phyloP scores from a whole-genome alignment of 2,888 invertebrate genomes.

The Synergus itoensis region DNA sequence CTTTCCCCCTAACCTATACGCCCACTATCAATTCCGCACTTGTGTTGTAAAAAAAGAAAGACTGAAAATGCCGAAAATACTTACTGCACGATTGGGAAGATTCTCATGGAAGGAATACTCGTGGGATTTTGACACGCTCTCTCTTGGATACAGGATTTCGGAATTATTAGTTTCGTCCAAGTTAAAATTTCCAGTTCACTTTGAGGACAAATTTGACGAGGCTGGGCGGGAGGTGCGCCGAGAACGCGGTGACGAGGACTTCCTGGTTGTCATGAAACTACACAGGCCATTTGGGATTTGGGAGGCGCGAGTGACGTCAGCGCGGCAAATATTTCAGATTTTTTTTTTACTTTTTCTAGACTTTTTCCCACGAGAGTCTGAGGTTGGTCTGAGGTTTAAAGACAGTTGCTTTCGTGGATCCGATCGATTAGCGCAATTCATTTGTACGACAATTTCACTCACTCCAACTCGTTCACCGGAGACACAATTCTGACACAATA shows the following conservation, averaged over 20 bases:
- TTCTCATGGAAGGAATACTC: conserved; percentile 1
- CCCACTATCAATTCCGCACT: background rate
- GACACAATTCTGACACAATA: background rate
- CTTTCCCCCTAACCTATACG: conserved; percentile 3
- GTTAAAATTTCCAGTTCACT: background rate
- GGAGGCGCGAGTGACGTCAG: background rate
- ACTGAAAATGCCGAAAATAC: background rate
- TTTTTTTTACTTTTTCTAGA: background rate
- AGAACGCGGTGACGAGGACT: background rate
- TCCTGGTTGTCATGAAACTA: conserved; percentile 15
- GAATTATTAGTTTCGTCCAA: background rate
- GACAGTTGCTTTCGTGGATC: background rate
- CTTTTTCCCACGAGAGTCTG: background rate
- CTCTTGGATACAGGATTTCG: background rate
- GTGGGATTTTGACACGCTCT: background rate
- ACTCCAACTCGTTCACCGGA: background rate
- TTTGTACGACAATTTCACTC: background rate
- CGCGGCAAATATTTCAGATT: background rate
- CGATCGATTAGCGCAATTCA: conserved; percentile 33
- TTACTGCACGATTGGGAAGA: conserved; percentile 5
- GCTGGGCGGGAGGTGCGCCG: background rate
- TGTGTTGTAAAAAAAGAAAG: background rate
- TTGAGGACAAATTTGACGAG: background rate
- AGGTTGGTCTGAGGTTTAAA: background rate
- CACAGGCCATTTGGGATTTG: background rate